Conservation (phyloP, 2,797 vertebrate species). For the Sitta carolinensis region DNA sequence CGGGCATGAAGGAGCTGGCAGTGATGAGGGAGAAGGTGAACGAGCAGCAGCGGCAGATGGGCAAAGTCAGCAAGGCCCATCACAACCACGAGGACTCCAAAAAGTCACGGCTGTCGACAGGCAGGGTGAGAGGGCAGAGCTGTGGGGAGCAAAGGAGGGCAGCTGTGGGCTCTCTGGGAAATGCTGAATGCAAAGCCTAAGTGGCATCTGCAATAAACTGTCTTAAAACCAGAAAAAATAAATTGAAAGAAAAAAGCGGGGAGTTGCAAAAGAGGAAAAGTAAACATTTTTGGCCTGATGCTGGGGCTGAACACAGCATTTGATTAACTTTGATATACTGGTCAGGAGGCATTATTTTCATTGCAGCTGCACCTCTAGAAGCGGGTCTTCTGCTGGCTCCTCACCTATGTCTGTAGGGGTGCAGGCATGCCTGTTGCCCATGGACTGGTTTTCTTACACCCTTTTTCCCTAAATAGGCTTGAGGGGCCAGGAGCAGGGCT, state of each 20-base stretch:
- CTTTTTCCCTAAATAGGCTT: neutral
- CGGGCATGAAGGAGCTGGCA: slow-evolving; percentile 75
- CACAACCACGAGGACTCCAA: slow-evolving; percentile 73
- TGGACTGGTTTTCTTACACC: neutral
- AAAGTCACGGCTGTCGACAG: slow-evolving; percentile 70
- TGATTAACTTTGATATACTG: slow-evolving; percentile 14
- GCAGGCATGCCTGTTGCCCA: neutral
- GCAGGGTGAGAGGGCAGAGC: slow-evolving; percentile 70
- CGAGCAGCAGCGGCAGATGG: slow-evolving; percentile 79
- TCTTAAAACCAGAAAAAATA: neutral
- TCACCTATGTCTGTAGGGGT: neutral
- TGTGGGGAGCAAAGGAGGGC: neutral
- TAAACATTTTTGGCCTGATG: slow-evolving; percentile 16
- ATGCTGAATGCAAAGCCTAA: neutral
- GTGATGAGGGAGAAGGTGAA: slow-evolving; percentile 77
- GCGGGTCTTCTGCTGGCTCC: neutral
- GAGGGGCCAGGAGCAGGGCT: neutral
- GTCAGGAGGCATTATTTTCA: neutral
- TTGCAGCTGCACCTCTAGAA: neutral
- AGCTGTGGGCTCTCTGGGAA: neutral
- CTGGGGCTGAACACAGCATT: neutral
- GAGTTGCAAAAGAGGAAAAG: neutral
- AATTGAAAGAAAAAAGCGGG: rapidly evolving
- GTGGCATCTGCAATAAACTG: neutral
- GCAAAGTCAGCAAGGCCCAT: slow-evolving; percentile 69